Conservation (phyloP, 1,140 invertebrate genomes). For the Nylanderia fulva region DNA sequence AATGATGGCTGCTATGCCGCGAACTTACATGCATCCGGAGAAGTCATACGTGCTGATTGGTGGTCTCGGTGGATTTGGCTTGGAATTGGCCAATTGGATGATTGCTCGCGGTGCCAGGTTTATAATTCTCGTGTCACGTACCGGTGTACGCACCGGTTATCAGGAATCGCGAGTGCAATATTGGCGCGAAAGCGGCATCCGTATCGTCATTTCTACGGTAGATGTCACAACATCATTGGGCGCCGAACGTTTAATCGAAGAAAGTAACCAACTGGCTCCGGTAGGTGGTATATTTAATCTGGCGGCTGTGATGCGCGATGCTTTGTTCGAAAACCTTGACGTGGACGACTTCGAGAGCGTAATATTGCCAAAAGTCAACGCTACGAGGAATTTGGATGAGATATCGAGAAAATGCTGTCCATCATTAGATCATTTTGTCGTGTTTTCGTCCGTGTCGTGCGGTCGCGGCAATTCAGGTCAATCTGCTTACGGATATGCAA, state of each 20-base stretch:
- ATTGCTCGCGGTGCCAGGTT: constrained; percentile 93
- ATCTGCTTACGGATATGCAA: constrained; percentile 97
- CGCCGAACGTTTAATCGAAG: constrained; percentile 90
- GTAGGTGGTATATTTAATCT: constrained; percentile 98
- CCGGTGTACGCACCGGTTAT: constrained; percentile 95
- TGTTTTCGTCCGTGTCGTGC: constrained; percentile 98
- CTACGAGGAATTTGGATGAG: constrained; percentile 92
- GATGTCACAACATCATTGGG: constrained; percentile 89
- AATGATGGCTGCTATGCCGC: constrained; percentile 91
- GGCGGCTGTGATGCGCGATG: constrained; percentile 95
- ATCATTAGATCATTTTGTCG: constrained; percentile 95
- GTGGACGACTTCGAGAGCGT: constrained; percentile 92
- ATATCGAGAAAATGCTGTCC: constrained; percentile 91
- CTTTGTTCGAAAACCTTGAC: constrained; percentile 95
- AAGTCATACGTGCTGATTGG: constrained; percentile 95
- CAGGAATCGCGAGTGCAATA: constrained; percentile 92
- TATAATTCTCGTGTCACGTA: constrained; percentile 95
- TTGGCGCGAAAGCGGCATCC: constrained; percentile 91
- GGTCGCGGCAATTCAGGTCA: constrained; percentile 98
- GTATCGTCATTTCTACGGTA: constrained; percentile 90
- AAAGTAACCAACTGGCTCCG: constrained; percentile 90
- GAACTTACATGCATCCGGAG: constrained; percentile 94
- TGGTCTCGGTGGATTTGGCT: constrained; percentile 97
- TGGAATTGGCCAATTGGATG: constrained; percentile 97
- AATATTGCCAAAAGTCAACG: constrained; percentile 93